Percentiles rank a stretch among this genome's conserved stretches.
These are phyloP conservation scores for Aplysina aerophoba DNA, from an alignment of 37 sponge, comb jelly and placozoan species.

Conservation along the genomic window DNA sequence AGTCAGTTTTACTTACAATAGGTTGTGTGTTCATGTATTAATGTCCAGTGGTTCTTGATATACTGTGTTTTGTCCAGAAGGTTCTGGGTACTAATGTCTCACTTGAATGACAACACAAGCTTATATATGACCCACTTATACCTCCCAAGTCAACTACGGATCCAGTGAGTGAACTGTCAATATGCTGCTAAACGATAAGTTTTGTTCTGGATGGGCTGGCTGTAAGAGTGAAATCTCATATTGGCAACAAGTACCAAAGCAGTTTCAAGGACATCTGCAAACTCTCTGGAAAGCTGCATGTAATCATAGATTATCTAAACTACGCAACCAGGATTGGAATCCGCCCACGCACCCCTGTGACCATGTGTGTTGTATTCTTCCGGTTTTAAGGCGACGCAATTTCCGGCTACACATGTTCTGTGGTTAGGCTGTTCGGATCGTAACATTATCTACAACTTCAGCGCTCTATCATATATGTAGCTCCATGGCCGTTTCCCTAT, in stretches of 20 bases:
- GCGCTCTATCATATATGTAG: no score
- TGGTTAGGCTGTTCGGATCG: no score
- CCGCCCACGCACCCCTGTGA: no score
- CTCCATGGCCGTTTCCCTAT: no score
- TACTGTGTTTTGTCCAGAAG: background rate
- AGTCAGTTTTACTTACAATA: no score
- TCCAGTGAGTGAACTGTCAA: slow-evolving; percentile 17
- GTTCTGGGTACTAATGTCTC: background rate
- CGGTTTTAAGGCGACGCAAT: no score
- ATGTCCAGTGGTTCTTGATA: background rate
- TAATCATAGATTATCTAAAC: no score
- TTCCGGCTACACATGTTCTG: no score
- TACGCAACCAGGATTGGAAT: no score
- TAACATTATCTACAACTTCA: no score
- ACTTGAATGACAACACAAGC: slow-evolving; percentile 8
- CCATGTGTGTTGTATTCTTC: no score
- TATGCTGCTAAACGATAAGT: background rate
- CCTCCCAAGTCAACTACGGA: background rate
- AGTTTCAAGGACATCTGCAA: slow-evolving; percentile 12
- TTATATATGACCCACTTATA: background rate
- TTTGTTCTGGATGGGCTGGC: background rate
- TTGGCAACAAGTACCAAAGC: background rate
- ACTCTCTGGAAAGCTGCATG: background rate
- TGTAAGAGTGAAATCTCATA: background rate
- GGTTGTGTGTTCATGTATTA: no score